Base-by-base conservation (phyloP, 2,113 vertebrate species). In the Centropus bengalensis region DNA sequence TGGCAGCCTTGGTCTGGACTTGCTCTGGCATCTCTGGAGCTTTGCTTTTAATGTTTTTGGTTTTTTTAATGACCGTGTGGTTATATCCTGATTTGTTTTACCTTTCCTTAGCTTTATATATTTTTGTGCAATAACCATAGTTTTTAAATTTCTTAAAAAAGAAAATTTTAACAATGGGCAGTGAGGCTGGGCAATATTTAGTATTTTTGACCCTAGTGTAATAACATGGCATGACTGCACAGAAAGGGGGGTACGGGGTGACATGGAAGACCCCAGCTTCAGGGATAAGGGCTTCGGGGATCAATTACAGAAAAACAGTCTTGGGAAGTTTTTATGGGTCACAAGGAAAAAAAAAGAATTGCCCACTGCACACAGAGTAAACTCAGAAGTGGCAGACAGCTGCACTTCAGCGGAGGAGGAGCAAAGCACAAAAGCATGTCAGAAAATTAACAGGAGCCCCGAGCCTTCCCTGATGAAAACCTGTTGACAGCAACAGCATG, bases 231-330 rank as follows among this genome's bases (percentile, higher is more conserved):
- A 2, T 7, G 54, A 16, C 38, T 14, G 49, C 59, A 30, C 6
- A n/a, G 32, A 32, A 36, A 55, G 27, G 52, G 38, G 38, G 38
- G 38, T 33, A 33, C 8, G 2, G 85, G 32, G 11, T 8, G 69
- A 14, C 51, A 8, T 0, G 38, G 55, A n/a, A 18, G 19, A 51
- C 14, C 13, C 10, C 68, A 40, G 84, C 36, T 5, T 63, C 8
- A 36, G 36, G 36, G 36, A 13, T 0, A 18, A 59, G 32, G 0
- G 0, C 26, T 33, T 32, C 54, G 32, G 2, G 2, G 38, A 10
- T 2, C 36, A 44, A n/a, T 28, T 42, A 42, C 21, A 52, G 21
- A n/a, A 28, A 58, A 45, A 19, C 32, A 44, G 32, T 14, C 6
- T 38, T 10, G 44, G 18, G 36, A 71, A 22, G 45, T 3, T 71